Base-by-base conservation (phyloP, 64 coral and sea anemone genomes). In the Pocillopora verrucosa region DNA sequence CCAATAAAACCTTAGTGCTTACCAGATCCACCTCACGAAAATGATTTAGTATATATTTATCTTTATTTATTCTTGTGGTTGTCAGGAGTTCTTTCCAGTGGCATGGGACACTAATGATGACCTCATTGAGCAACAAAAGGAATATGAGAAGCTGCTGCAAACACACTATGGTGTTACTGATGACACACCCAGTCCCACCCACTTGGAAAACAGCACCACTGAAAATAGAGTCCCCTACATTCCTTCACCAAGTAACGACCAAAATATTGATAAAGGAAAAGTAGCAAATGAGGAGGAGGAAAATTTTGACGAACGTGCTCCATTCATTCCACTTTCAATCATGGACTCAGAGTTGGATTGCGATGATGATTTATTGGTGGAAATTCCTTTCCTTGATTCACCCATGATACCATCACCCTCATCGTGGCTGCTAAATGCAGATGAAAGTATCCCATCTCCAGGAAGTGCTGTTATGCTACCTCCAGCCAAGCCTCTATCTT, bases 31-130 rank as follows among this genome's bases (percentile, higher is more conserved):
- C 17, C 22, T 67, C 9, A 19, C 22, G 5, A 16, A 67, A 7
- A 67, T 20, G 64, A 67, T 22, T 4, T 67, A 22, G 1, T 1
- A 70, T 25, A 20, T n/a, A 10, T 25, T 25, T 25, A 77, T 11
- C 56, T 22, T 10, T 59, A 22, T 26, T 59, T 13, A 60, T 79
- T 10, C 10, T 83, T 65, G 10, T 72, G 11, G 69, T 85, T 45
- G 3, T 13, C 16, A 85, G 82, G 95, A 96, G 1, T 90, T 82
- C 58, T 61, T 82, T 16, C 95, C 95, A 6, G 91, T 96, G 19
- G 59, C 84, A 24, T 96, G 91, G 95, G 92, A 93, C 72, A 89
- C 79, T 30, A 93, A 93, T 60, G 95, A 96, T 22, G 95, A 96
- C 11, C 60, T 93, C 11, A 59, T 96, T 26, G 88, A 90, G 38